Percentiles rank a stretch among this genome's conserved stretches.
phyloP scores from a whole-genome alignment of 2,113 vertebrate species.

The Mohoua ochrocephala region DNA sequence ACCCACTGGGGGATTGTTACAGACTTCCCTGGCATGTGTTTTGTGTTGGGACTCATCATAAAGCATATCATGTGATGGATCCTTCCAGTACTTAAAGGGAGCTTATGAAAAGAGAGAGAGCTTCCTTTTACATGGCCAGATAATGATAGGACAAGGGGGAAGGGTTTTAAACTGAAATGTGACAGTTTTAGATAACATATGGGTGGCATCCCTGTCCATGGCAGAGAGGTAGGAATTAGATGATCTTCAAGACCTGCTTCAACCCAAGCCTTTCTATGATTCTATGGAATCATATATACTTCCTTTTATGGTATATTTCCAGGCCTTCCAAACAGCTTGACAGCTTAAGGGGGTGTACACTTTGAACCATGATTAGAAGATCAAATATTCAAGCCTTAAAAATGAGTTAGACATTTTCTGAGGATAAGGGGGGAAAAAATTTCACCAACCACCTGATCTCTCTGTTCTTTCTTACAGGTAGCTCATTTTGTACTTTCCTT shows the following conservation, averaged over 20 bases:
- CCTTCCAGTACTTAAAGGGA: background rate
- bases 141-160: background rate
- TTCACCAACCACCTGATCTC: background rate
- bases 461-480: background rate
- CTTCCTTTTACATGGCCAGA: background rate
- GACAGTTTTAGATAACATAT: background rate
- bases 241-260: background rate
- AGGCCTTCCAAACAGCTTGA: background rate
- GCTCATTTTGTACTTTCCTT: background rate
- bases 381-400: background rate
- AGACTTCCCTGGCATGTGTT: background rate
- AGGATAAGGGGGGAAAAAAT: fast-evolving
- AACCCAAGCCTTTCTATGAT: background rate
- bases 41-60: background rate
- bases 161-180: background rate
- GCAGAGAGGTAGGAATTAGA: background rate
- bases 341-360: background rate
- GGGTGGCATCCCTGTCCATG: background rate
- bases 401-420: background rate
- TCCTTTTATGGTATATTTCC: background rate
- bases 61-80: background rate
- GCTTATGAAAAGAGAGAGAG: background rate
- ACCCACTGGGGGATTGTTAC: background rate
- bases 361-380: background rate
- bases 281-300: background rate